Conservation (phyloP, 1,140 invertebrate species). For the Halotydeus destructor region DNA sequence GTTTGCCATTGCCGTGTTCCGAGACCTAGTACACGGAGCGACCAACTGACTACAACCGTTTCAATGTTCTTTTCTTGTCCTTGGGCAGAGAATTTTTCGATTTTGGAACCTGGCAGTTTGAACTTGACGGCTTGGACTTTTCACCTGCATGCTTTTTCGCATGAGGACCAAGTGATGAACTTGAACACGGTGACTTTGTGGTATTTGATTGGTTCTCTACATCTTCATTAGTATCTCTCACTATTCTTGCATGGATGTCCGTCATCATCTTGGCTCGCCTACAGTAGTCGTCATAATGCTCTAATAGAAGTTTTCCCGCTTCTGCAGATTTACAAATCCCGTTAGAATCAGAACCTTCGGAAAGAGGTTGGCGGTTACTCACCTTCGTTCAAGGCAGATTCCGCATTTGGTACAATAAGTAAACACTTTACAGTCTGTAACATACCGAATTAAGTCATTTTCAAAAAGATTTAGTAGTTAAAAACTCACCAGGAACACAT, state of each 20-base stretch:
- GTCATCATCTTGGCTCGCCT: conserved; percentile 74
- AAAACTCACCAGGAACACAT: conserved; percentile 60
- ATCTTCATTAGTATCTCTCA: conserved; percentile 23
- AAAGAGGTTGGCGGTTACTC: conserved; percentile 1
- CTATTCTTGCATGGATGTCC: conserved; percentile 60
- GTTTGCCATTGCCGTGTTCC: too few relatives aligned
- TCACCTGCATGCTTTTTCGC: conserved; percentile 10
- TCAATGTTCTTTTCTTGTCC: conserved; percentile 65
- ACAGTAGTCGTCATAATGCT: conserved; percentile 76
- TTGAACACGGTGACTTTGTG: too few relatives aligned
- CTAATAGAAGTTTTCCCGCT: conserved; percentile 70
- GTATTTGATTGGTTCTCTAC: conserved; percentile 4
- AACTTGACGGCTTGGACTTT: conserved; percentile 1
- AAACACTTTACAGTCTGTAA: conserved; percentile 71
- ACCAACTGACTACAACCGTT: too few relatives aligned
- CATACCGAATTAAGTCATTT: conserved; percentile 10
- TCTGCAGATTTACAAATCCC: too few relatives aligned
- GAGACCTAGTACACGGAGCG: too few relatives aligned
- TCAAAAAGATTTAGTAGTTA: conserved; percentile 15
- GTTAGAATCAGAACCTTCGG: too few relatives aligned
- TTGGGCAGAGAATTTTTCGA: conserved; percentile 42
- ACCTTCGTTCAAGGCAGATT: conserved; percentile 81
- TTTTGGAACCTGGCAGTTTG: conserved; percentile 27
- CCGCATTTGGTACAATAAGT: conserved; percentile 77
- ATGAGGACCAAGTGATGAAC: neutral